These are phyloP conservation scores for Diarsia mendica DNA, from an alignment of 2,888 invertebrate species.

Conservation along the genomic window DNA sequence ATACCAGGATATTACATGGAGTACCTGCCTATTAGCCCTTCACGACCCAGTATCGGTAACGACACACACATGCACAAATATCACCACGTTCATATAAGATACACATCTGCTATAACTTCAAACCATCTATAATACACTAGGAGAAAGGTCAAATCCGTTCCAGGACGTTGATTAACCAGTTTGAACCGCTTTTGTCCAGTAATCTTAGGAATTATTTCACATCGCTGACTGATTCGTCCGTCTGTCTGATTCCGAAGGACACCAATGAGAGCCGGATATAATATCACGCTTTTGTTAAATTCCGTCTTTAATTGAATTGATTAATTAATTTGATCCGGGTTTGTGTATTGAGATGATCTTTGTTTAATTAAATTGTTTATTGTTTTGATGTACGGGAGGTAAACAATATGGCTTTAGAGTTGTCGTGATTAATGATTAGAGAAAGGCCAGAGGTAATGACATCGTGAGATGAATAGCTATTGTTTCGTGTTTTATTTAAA, in stretches of 20 bases:
- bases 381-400: background rate
- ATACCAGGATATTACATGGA: background rate
- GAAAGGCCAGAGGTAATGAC: background rate
- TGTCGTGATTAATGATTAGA: background rate
- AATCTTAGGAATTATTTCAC: slow-evolving; percentile 62
- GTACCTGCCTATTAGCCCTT: background rate
- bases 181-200: slow-evolving; percentile 54
- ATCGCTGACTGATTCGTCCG: slow-evolving; percentile 51
- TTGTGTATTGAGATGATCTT: slow-evolving; percentile 23
- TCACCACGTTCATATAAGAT: background rate
- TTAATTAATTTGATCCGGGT: slow-evolving; percentile 34
- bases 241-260: slow-evolving; percentile 27
- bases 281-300: slow-evolving; percentile 38
- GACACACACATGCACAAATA: background rate
- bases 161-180: slow-evolving; percentile 47
- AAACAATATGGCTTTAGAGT: slow-evolving; percentile 1
- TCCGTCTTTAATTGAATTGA: slow-evolving; percentile 34
- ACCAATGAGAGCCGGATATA: slow-evolving; percentile 46
- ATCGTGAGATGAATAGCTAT: background rate
- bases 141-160: slow-evolving; percentile 42
- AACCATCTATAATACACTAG: slow-evolving; percentile 4
- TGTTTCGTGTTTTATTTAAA: background rate
- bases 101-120: slow-evolving; percentile 3
- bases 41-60: background rate
- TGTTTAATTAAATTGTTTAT: slow-evolving; percentile 35